Conservation (phyloP, 2,797 vertebrate genomes). For the Myiotriccus ornatus region DNA sequence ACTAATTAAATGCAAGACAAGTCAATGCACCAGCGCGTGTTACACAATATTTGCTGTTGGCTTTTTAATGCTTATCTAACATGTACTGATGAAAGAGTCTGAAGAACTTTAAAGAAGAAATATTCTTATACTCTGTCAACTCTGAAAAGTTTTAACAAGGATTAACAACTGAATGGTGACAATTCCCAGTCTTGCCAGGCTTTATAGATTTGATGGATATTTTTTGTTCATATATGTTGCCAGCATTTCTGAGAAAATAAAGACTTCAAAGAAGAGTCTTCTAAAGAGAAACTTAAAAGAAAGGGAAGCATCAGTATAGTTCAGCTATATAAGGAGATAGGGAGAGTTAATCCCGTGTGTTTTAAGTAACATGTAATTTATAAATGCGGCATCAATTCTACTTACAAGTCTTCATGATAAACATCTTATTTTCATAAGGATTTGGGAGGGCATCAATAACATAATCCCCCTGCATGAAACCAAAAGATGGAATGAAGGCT, state of each 20-base stretch:
- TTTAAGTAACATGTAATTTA: not conserved
- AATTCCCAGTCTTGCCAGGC: not conserved
- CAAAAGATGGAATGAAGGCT: not conserved
- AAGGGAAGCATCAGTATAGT: not conserved
- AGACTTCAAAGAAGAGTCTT: not conserved
- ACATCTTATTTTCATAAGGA: not conserved
- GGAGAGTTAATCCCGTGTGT: not conserved
- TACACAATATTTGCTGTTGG: conserved; percentile 8
- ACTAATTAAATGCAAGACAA: conserved; percentile 50
- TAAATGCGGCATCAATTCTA: not conserved
- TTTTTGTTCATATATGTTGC: not conserved
- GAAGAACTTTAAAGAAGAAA: not conserved
- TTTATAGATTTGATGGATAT: not conserved
- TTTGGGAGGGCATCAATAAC: not conserved
- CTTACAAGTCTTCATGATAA: not conserved
- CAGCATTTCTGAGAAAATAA: not conserved
- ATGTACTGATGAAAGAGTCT: not conserved
- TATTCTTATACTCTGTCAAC: not conserved
- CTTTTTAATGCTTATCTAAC: conserved; percentile 35
- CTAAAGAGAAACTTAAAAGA: not conserved
- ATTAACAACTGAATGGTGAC: not conserved
- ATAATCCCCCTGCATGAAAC: not conserved
- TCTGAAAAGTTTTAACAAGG: not conserved
- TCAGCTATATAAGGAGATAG: not conserved
- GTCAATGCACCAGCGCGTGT: not conserved